These are phyloP conservation scores for Lycophotia porphyrea DNA, from an alignment of 2,888 invertebrate genomes.

Conservation along the genomic window DNA sequence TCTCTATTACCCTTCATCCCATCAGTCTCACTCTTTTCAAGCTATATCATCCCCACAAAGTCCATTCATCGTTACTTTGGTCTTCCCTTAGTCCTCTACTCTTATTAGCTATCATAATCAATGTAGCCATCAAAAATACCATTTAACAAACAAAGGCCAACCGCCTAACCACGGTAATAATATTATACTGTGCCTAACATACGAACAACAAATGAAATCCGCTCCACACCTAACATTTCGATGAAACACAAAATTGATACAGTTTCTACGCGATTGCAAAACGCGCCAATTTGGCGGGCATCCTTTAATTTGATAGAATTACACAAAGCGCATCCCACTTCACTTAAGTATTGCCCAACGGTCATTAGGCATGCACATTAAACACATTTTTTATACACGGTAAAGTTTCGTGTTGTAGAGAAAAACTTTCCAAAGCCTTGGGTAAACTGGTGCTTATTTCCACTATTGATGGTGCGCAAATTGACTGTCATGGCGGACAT, in stretches of 20 bases:
- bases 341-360: conserved; percentile 53
- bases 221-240: conserved; percentile 10
- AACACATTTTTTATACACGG: conserved; percentile 41
- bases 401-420: conserved; percentile 13
- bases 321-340: conserved; percentile 51
- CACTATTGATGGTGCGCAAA: conserved; percentile 17
- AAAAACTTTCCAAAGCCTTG: conserved; percentile 50
- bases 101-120: neutral
- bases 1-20: too few species aligned
- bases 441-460: neutral
- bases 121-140: neutral
- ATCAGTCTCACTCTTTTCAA: too few species aligned
- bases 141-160: neutral
- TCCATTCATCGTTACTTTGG: too few species aligned
- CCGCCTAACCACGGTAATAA: too few species aligned
- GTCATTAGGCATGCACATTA: conserved; percentile 56
- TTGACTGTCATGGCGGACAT: conserved; percentile 6
- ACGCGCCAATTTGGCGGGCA: conserved; percentile 50
- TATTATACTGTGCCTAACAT: too few species aligned
- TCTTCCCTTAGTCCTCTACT: neutral
- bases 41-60: too few species aligned
- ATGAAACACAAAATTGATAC: conserved; percentile 49
- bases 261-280: conserved; percentile 51
- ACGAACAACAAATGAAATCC: conserved; percentile 20
- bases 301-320: conserved; percentile 58